Conservation (phyloP, 35 echinoderm and acorn worm species). For the Diadema setosum region DNA sequence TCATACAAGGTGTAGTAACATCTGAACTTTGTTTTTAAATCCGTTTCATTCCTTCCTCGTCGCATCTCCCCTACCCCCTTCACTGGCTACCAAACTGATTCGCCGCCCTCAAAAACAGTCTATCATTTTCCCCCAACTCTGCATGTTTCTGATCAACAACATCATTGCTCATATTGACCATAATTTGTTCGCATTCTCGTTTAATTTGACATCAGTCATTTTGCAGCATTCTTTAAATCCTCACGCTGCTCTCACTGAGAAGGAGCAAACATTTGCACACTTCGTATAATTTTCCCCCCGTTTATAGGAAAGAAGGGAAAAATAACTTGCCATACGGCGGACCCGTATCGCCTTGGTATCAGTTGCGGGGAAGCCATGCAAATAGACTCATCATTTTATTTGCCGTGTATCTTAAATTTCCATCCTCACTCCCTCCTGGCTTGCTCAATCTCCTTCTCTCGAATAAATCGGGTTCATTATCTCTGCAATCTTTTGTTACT, state of each 20-base stretch:
- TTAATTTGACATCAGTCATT: neutral
- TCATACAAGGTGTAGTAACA: no score
- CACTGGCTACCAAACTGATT: no score
- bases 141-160: no score
- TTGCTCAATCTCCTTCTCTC: neutral
- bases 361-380: neutral
- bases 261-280: conserved; percentile 6
- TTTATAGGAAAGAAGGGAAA: no score
- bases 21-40: no score
- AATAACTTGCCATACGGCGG: neutral
- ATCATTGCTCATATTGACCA: neutral
- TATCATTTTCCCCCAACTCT: no score
- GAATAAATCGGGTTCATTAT: neutral
- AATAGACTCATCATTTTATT: conserved; percentile 20
- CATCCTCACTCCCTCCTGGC: neutral
- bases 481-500: neutral
- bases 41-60: no score
- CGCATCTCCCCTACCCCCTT: no score
- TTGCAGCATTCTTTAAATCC: neutral
- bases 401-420: neutral
- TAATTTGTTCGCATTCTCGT: neutral
- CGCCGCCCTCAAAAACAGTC: no score
- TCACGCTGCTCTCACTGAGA: neutral
- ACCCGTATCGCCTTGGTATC: neutral
- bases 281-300: neutral